Evolutionary conservation across 2,888 invertebrate species (phyloP).

Genomic region (Gnatocerus cornutus): DNA sequence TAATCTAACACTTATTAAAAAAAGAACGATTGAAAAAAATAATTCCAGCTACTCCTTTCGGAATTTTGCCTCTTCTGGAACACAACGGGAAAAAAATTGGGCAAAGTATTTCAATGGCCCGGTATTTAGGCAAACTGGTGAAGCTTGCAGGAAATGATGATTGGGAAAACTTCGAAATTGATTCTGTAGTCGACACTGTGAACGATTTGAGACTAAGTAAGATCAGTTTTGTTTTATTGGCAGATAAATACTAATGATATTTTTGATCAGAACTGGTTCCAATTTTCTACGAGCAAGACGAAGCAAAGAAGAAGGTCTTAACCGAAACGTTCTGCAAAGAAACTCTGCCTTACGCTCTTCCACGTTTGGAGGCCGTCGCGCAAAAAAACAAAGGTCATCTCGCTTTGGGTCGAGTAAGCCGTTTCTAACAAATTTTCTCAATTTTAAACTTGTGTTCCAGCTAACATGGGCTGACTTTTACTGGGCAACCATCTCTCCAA

Average conservation of each 20-base stretch:
- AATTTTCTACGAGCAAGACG: conserved; percentile 49
- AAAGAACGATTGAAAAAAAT: neutral
- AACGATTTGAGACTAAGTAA: conserved; percentile 76
- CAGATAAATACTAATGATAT: conserved; percentile 61
- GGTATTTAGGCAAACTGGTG: conserved; percentile 77
- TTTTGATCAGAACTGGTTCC: neutral
- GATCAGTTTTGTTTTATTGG: conserved; percentile 68
- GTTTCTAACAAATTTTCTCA: conserved; percentile 1
- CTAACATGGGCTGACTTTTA: conserved; percentile 79
- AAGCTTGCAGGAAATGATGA: conserved; percentile 74
- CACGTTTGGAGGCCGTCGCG: conserved; percentile 74
- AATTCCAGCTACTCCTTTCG: conserved; percentile 73
- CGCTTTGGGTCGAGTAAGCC: conserved; percentile 70
- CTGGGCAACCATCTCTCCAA: conserved; percentile 72
- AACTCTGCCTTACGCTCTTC: conserved; percentile 74
- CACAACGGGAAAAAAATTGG: conserved; percentile 77
- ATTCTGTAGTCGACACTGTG: conserved; percentile 76
- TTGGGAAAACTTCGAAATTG: conserved; percentile 78
- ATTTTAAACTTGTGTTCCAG: conserved; percentile 48
- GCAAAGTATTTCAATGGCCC: conserved; percentile 76
- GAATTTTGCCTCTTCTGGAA: conserved; percentile 78
- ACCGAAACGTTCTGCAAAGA: conserved; percentile 71
- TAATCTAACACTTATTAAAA: neutral
- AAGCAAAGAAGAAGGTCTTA: conserved; percentile 68
- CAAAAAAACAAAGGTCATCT: conserved; percentile 74